Percentiles rank a stretch among this genome's conserved stretches.
phyloP scores from a whole-genome alignment of 2,888 invertebrate species.

The Girardia tigrina region DNA sequence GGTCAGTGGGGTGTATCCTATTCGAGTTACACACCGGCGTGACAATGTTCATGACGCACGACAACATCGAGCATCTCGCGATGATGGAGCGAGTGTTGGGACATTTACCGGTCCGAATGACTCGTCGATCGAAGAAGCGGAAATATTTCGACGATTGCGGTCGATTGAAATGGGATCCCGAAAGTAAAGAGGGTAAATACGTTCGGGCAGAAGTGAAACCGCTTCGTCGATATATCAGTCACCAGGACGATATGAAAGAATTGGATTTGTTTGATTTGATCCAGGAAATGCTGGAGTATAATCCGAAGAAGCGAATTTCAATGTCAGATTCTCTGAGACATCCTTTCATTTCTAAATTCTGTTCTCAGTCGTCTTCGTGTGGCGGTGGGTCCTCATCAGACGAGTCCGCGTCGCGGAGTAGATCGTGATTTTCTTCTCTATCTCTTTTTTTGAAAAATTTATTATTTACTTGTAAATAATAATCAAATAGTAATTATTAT shows the following conservation, averaged over 20 bases:
- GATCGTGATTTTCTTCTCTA: conserved; percentile 4
- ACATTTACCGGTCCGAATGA: conserved; percentile 37
- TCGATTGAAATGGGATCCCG: conserved; percentile 91
- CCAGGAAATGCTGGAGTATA: conserved; percentile 86
- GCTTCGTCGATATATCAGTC: conserved; percentile 49
- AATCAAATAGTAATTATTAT: no score
- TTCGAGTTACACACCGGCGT: conserved; percentile 40
- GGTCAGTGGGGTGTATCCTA: conserved; percentile 40
- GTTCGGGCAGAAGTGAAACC: conserved; percentile 96
- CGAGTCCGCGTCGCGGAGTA: neutral
- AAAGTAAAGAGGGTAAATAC: conserved; percentile 80
- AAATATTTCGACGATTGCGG: conserved; percentile 57
- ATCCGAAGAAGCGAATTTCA: conserved; percentile 74
- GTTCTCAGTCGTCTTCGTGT: conserved; percentile 35
- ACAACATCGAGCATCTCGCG: conserved; percentile 39
- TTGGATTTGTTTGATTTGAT: conserved; percentile 85
- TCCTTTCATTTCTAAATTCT: conserved; percentile 64
- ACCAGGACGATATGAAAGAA: conserved; percentile 59
- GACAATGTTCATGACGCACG: conserved; percentile 39
- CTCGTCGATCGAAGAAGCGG: conserved; percentile 53
- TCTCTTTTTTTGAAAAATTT: no score
- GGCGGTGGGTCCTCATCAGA: no score
- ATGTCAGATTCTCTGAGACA: conserved; percentile 74
- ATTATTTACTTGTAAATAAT: no score
- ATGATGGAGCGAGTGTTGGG: conserved; percentile 40